A percentile compares a stretch with the other conserved stretches of the same genome.
These are phyloP conservation scores for Anadara kagoshimensis DNA, from an alignment of 1,140 invertebrate species.

Conservation along the genomic window DNA sequence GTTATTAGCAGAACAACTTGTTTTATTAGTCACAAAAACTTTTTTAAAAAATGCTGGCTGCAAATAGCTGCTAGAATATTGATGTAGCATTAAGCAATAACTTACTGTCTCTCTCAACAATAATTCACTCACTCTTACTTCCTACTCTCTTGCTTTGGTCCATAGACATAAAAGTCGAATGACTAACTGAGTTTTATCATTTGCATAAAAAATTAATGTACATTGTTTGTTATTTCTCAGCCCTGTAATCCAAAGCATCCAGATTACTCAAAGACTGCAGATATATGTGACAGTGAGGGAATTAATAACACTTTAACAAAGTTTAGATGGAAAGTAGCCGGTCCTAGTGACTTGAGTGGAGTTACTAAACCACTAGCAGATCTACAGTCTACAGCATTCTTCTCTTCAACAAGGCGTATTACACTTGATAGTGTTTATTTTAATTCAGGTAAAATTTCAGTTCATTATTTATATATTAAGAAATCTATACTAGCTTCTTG, in stretches of 20 bases:
- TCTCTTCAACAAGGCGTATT: conserved; percentile 67
- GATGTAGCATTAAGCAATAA: too few relatives aligned
- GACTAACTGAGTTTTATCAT: too few relatives aligned
- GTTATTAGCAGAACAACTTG: too few relatives aligned
- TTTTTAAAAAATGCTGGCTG: too few relatives aligned
- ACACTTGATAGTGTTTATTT: conserved; percentile 74
- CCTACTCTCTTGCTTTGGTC: too few relatives aligned
- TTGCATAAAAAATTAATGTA: not conserved
- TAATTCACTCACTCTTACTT: too few relatives aligned
- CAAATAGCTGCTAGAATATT: too few relatives aligned
- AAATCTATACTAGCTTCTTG: too few relatives aligned
- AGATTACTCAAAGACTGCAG: conserved; percentile 64
- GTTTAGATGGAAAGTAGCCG: conserved; percentile 71
- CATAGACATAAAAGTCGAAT: too few relatives aligned
- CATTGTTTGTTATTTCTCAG: conserved; percentile 51
- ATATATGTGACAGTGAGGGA: conserved; percentile 63
- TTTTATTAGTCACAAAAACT: too few relatives aligned
- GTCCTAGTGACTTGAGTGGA: conserved; percentile 62
- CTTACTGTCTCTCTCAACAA: too few relatives aligned
- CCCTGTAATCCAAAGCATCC: conserved; percentile 73
- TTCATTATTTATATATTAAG: too few relatives aligned
- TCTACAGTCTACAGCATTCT: conserved; percentile 70
- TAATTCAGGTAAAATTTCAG: conserved; percentile 9
- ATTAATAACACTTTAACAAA: conserved; percentile 71
- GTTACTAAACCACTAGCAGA: conserved; percentile 64